Base-by-base conservation (phyloP, 1,140 invertebrate species). In the Propsilocerus akamusi region DNA sequence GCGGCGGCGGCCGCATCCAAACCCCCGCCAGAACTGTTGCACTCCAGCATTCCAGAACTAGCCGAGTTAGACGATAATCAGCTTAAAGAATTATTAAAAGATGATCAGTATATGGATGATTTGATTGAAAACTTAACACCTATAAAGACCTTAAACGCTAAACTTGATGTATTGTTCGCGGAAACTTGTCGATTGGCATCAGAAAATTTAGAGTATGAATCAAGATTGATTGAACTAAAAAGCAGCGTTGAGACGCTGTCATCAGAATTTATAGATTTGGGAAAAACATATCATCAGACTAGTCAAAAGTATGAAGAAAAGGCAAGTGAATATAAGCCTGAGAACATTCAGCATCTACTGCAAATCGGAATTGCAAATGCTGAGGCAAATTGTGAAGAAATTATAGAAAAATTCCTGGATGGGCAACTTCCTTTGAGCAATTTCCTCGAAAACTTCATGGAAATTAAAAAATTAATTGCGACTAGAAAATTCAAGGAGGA, bases 401-500 rank as follows among this genome's bases (percentile, higher is more conserved):
- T 86, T 46, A 82, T 81, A 0, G 81, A 86, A 51, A 69, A 77
- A 53, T 87, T 87, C 66, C 62, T 87, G 10, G 72, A 75, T 57
- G 76, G 80, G 12, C 75, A 80, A 55, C 75, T 86, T 37, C 79
- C 83, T 59, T 77, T 84, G 8, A 82, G 86, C 53, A 73, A 72
- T 25, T 87, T 87, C 63, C 61, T 86, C 23, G 70, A 71, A 26
- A 73, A 73, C 17, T 86, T 83, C 57, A 72, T 80, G 4, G 74
- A 78, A 57, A 78, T 75, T 51, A 67, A 82, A 54, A 78, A 77
- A 47, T 56, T 82, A 7, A 81, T 80, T 3, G 78, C 85, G 55
- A 73, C 74, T 11, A 70, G 83, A 46, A 74, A 81, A 57, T 80
- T 80, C 4, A 80, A 84, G 59, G 81, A 86, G 56, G 84, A 87